These are phyloP conservation scores for Dendrolimus punctatus DNA, from an alignment of 1,140 invertebrate species.

Conservation along the genomic window DNA sequence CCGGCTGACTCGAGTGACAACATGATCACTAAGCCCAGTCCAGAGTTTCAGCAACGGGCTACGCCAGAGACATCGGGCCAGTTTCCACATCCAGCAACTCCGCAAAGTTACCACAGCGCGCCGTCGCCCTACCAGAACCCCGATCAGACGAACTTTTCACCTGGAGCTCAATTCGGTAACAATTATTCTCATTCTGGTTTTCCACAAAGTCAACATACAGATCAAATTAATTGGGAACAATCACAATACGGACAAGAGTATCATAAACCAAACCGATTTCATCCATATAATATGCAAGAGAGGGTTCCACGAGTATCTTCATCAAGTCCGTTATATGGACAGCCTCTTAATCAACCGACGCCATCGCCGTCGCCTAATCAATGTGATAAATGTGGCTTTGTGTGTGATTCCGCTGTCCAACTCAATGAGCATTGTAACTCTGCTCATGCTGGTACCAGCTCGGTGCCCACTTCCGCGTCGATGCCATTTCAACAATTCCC, in stretches of 20 bases:
- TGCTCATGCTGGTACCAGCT: conserved; percentile 73
- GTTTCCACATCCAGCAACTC: conserved; percentile 74
- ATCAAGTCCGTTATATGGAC: conserved; percentile 76
- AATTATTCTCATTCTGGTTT: conserved; percentile 68
- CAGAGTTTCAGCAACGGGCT: conserved; percentile 71
- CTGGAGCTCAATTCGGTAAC: conserved; percentile 62
- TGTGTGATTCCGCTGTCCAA: conserved; percentile 80
- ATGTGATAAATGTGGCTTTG: conserved; percentile 86
- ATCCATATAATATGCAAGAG: conserved; percentile 70
- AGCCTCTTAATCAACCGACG: conserved; percentile 71
- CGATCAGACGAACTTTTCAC: conserved; percentile 72
- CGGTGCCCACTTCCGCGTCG: conserved; percentile 47
- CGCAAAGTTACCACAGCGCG: conserved; percentile 74
- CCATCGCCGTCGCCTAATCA: conserved; percentile 78
- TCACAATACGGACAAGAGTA: conserved; percentile 71
- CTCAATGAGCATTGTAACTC: conserved; percentile 81
- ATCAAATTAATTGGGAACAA: conserved; percentile 66
- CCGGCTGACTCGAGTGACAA: conserved; percentile 77
- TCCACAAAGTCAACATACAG: conserved; percentile 62
- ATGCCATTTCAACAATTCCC: conserved; percentile 68
- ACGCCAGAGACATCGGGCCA: conserved; percentile 70
- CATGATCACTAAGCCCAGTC: conserved; percentile 72
- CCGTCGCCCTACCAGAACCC: conserved; percentile 74
- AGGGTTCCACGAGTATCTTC: conserved; percentile 74
- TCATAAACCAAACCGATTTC: conserved; percentile 65